Base-by-base conservation (phyloP, 2,888 invertebrate species). In the Sicus ferrugineus region DNA sequence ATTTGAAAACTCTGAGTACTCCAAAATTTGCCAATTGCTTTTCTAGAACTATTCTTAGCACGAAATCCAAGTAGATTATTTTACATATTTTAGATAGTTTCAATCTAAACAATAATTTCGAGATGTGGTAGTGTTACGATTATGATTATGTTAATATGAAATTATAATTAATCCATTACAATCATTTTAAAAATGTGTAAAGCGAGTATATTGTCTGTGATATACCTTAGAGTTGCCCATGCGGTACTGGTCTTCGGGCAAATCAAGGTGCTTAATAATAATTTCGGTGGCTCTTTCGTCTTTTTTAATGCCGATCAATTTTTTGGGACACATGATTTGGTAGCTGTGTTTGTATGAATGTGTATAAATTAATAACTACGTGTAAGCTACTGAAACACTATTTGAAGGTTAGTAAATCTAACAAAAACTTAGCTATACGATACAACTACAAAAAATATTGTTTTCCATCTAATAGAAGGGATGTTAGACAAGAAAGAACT, bases 261-360 rank as follows among this genome's bases (percentile, higher is more conserved):
- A 90, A 87, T 91, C 91, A 86, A 93, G 90, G 81, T 88, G 87
- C 78, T 92, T 92, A 88, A 95, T 90, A 87, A 97, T 93, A 87
- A 92, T 89, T 86, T 90, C 88, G 75, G 95, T 90, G 79, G 93
- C 93, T 88, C 93, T 92, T 87, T 92, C 78, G 67, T 81, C 80
- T 84, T 84, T 84, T 3, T 79, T 79, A 73, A 81, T 78, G 76
- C 82, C 84, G 74, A 73, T 67, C 86, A 94, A 86, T 86, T 89
- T 91, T 87, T 93, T 93, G 87, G 97, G 95, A 89, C 97, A 97
- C 92, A 99, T 93, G 91, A 99, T 97, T 91, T 97, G 96, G 93
- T 99, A 98, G 93, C 96, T 96, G 92, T 89, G 69, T 69, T 56
- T 72, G 56, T 71, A 70, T 68, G 38, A 42, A 38, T 42, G 30